phyloP scores from a whole-genome alignment of 2,888 invertebrate species.

The Hirtodrosophila alboralis region DNA sequence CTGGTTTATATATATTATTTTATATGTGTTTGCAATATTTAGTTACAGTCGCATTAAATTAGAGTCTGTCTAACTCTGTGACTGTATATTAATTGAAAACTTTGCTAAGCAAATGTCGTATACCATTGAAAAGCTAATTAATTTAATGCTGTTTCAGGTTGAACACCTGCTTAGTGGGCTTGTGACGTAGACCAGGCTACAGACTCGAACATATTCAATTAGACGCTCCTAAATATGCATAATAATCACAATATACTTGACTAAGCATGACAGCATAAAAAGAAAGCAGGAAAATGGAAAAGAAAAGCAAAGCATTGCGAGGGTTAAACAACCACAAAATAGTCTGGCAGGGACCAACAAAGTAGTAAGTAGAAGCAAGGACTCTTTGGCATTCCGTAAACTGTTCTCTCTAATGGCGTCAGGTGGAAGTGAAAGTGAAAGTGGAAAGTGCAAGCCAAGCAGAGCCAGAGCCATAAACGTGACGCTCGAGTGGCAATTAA shows the following conservation, averaged over 20 bases:
- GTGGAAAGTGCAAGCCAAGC: conserved; percentile 70
- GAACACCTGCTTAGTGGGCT: conserved; percentile 20
- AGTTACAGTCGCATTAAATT: background rate
- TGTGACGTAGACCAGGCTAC: conserved; percentile 35
- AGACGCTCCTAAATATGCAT: conserved; percentile 67
- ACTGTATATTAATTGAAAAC: too few species aligned
- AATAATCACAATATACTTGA: conserved; percentile 52
- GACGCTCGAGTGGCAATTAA: conserved; percentile 70
- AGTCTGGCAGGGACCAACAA: background rate
- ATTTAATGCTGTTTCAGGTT: conserved; percentile 52
- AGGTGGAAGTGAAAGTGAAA: conserved; percentile 67
- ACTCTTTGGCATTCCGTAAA: conserved; percentile 39
- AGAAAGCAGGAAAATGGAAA: conserved; percentile 11
- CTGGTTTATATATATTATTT: background rate
- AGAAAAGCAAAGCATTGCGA: conserved; percentile 6
- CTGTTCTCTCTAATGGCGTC: conserved; percentile 57
- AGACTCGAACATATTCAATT: conserved; percentile 61
- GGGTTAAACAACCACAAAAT: conserved; percentile 12
- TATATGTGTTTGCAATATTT: too few species aligned
- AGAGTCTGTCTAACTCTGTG: too few species aligned
- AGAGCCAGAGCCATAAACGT: conserved; percentile 60
- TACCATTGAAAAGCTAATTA: conserved; percentile 57
- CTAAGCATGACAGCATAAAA: conserved; percentile 45
- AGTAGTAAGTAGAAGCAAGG: background rate
- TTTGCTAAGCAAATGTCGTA: background rate